Evolutionary conservation across 2,113 vertebrate genomes (phyloP), one percentile per base, ranked within the genome.

Genomic region (Pseudopipra pipra): DNA sequence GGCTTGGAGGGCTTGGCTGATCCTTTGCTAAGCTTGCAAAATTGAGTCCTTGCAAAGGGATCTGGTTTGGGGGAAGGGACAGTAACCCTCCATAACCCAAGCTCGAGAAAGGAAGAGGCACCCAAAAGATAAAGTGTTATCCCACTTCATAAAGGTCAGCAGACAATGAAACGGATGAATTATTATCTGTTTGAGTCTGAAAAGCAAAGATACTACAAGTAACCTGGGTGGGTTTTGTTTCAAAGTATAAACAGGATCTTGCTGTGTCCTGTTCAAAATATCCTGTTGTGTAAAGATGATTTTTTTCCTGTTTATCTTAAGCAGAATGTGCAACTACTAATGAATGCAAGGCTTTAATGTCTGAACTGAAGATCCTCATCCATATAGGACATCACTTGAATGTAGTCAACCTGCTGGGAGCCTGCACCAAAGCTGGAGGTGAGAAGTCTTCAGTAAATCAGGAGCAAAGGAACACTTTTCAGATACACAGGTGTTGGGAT

Each of bases 361-460:
- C 99, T 8, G 99, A 99, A 93, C 97, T 99, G 95, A 99, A 99
- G 98, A 99, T 99, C 92, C 98, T 99, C 92, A 99, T 99, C 91
- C 99, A 99, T 70, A 99, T 99, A 51, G 99, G 99, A 41, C 98
- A 99, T 86, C 99, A 99, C 73, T 98, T 99, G 58, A 99, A 99
- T 5, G 99, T 99, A 39, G 99, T 99, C 93, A 99, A 99, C 97
- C 98, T 99, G 68, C 98, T 99, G 87, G 99, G 99, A 96, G 99
- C 99, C 46, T 99, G 99, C 95, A 99, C 99, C 27, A 99, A 99
- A 91, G 98, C 98, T 76, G 99, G 99, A 98, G 99, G 99, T 99
- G 86, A 98, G 98, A 59, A 86, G 8, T 16, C 16, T 47, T 71
- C 55, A 47, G 44, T 14, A 41, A 71, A 71, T 28, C 2, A 2